These are phyloP conservation scores for Euclidia mi DNA, from an alignment of 2,888 invertebrate genomes.

Conservation along the genomic window DNA sequence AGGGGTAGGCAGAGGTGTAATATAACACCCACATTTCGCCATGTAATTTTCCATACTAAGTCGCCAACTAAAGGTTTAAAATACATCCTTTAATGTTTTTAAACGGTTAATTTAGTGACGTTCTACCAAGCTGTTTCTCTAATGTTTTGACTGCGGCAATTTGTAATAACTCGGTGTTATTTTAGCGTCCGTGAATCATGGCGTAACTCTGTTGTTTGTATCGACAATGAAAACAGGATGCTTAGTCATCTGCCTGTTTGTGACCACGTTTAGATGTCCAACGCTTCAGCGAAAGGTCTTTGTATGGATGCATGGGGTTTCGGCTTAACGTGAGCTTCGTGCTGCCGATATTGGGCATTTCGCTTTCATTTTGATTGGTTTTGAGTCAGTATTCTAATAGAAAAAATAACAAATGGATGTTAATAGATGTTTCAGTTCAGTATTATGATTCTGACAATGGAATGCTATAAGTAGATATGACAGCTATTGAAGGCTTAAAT, in stretches of 20 bases:
- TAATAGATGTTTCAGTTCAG: no score
- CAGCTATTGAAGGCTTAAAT: no score
- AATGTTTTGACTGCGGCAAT: constrained; percentile 48
- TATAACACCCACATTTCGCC: no score
- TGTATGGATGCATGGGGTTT: constrained; percentile 16
- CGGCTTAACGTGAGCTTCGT: neutral
- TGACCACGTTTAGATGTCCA: constrained; percentile 42
- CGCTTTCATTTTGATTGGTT: no score
- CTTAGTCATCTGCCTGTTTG: constrained; percentile 67
- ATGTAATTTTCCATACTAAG: no score
- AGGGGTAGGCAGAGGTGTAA: no score
- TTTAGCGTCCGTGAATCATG: constrained; percentile 57
- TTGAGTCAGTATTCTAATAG: no score
- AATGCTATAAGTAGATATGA: no score
- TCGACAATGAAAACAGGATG: constrained; percentile 78
- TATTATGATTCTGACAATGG: no score
- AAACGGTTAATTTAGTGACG: neutral
- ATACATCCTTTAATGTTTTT: neutral
- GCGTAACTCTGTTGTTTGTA: constrained; percentile 61
- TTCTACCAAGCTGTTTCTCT: constrained; percentile 19
- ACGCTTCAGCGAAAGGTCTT: constrained; percentile 21
- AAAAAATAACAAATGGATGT: no score
- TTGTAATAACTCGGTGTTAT: constrained; percentile 56
- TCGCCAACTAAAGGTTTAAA: neutral
- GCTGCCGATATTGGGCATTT: no score